Percentiles rank a stretch among this genome's conserved stretches.
Conservation (phyloP, 2,113 vertebrate genomes). For the Puntigrus tetrazona region DNA sequence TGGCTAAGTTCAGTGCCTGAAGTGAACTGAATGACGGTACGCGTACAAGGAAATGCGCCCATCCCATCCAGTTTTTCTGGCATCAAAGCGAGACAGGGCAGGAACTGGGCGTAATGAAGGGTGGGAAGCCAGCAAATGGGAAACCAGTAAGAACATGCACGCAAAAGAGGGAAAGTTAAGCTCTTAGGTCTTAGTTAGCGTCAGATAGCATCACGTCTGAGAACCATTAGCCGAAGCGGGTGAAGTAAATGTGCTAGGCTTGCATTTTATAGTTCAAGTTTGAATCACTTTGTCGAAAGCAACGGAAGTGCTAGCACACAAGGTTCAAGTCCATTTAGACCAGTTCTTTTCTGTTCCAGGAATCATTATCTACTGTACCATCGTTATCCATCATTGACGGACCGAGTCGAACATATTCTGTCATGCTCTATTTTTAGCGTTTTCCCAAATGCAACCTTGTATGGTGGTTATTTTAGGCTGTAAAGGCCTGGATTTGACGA, state of each 20-base stretch:
- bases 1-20: conserved; percentile 86
- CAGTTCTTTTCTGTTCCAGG: too few relatives aligned
- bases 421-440: background rate
- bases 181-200: background rate
- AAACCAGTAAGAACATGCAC: conserved; percentile 3
- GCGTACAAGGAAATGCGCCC: conserved; percentile 50
- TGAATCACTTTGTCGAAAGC: background rate
- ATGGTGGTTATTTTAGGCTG: background rate
- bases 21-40: conserved; percentile 69
- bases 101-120: background rate
- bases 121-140: conserved; percentile 28
- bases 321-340: background rate
- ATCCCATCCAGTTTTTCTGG: background rate
- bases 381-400: too few relatives aligned
- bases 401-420: too few relatives aligned
- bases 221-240: background rate
- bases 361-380: too few relatives aligned
- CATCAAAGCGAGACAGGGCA: background rate
- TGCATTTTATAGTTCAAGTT: background rate
- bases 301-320: background rate
- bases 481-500: background rate
- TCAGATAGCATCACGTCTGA: conserved; percentile 5
- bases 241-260: background rate
- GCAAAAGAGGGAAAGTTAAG: background rate
- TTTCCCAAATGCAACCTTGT: background rate